A percentile compares a stretch with the other conserved stretches of the same genome.
Conservation (phyloP, 2,113 vertebrate genomes). For the Nerophis lumbriciformis region DNA sequence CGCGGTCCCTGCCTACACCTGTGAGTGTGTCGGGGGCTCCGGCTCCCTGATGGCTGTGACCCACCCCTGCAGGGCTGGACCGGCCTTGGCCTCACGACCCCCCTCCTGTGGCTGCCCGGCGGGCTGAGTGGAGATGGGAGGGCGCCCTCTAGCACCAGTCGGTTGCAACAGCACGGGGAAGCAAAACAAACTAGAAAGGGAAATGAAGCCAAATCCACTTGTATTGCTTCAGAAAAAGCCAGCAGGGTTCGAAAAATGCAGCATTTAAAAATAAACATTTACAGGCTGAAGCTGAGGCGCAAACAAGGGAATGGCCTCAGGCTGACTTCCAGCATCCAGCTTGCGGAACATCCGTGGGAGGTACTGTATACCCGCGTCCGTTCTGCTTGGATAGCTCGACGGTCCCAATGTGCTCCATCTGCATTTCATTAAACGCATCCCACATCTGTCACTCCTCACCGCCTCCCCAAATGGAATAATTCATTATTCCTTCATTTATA, state of each 20-base stretch:
- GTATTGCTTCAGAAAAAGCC: neutral
- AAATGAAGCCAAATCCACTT: neutral
- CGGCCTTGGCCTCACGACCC: conserved; percentile 53
- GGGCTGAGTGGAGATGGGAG: conserved; percentile 36
- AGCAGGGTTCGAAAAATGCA: conserved; percentile 9
- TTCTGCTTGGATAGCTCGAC: conserved; percentile 57
- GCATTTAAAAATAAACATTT: conserved; percentile 7
- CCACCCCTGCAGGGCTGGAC: conserved; percentile 46
- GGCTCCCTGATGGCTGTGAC: conserved; percentile 41
- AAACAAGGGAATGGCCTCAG: conserved; percentile 51
- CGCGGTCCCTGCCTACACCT: neutral
- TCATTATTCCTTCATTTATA: conserved; percentile 46
- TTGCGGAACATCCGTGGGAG: conserved; percentile 52
- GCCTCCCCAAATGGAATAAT: conserved; percentile 48
- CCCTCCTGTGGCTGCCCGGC: conserved; percentile 30
- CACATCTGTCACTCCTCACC: conserved; percentile 35
- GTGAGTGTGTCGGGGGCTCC: conserved; percentile 57
- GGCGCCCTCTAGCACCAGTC: conserved; percentile 72
- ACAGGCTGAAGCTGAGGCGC: conserved; percentile 38
- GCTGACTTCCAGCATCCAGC: conserved; percentile 53
- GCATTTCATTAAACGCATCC: conserved; percentile 62
- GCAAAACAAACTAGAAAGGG: conserved; percentile 15
- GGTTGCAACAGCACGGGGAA: conserved; percentile 52
- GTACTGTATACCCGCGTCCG: conserved; percentile 23
- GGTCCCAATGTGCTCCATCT: conserved; percentile 36